phyloP scores from a whole-genome alignment of 2,888 invertebrate genomes.

The Oligia strigilis region DNA sequence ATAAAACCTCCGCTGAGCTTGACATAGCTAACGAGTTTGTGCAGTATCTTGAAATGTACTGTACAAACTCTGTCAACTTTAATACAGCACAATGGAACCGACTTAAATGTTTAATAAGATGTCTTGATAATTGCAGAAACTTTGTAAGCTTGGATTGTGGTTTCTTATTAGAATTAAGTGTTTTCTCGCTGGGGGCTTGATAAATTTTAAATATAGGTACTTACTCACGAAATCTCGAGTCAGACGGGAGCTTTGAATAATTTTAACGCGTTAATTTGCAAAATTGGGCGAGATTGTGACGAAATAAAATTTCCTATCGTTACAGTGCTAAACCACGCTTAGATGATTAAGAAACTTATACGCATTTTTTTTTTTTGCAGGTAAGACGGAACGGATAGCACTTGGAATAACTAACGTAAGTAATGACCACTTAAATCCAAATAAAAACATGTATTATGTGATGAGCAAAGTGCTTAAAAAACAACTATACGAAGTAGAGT shows the following conservation, averaged over 20 bases:
- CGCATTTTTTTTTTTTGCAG: constrained; percentile 47
- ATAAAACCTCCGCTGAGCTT: constrained; percentile 50
- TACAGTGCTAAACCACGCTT: constrained; percentile 9
- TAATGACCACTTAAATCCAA: background rate
- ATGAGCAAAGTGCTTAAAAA: constrained; percentile 17
- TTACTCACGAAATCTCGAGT: constrained; percentile 51
- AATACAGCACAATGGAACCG: constrained; percentile 62
- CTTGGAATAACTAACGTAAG: constrained; percentile 33
- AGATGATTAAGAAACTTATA: background rate
- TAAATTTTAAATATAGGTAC: constrained; percentile 60
- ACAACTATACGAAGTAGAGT: background rate
- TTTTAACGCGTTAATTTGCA: constrained; percentile 57
- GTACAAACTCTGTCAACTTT: constrained; percentile 56
- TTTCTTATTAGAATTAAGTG: constrained; percentile 64
- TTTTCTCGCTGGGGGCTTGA: constrained; percentile 53
- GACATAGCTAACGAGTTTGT: constrained; percentile 49
- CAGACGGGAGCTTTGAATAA: constrained; percentile 62
- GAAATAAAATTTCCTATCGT: constrained; percentile 26
- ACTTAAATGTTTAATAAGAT: constrained; percentile 68
- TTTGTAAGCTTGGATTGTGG: constrained; percentile 67
- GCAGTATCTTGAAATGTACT: constrained; percentile 47
- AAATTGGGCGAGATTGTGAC: constrained; percentile 46
- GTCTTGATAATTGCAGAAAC: constrained; percentile 68
- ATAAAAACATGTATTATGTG: background rate
- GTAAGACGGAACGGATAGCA: constrained; percentile 42